Evolutionary conservation across 2,797 vertebrate species (phyloP), one percentile per base, ranked within the genome.

Genomic region (Rhinatrema bivittatum): DNA sequence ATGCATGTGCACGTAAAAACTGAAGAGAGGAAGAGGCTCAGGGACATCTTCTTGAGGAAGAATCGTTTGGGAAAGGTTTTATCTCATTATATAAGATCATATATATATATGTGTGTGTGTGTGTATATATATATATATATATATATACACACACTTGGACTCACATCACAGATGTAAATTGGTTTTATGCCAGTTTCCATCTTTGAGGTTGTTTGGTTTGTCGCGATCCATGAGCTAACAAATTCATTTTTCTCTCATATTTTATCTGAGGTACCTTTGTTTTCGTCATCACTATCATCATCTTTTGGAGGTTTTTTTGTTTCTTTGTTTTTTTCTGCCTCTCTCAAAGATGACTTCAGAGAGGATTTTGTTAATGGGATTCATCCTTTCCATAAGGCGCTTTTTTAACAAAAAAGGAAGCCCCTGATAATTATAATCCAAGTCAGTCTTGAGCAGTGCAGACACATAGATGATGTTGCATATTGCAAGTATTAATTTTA

Each of bases 401-500:
- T 78, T 62, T 63, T 60, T 74, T 42, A 70, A 72, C 74, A 68
- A 73, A 83, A 84, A 74, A 78, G 65, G 74, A 82, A 82, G 74
- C 50, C 56, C 71, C 65, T n/a, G 62, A 63, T 74, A 72, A 76
- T 63, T 74, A 60, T 68, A 70, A 78, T 50, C 50, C 52, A 42
- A 59, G 45, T n/a, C n/a, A n/a, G n/a, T n/a, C 65, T 60, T 78
- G 68, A 76, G 78, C 60, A 82, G 74, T 78, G 80, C 81, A 85
- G 70, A 68, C 72, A 81, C 72, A 83, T 78, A 75, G 71, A 81
- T 84, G 80, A 86, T 80, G 81, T 84, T 75, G 73, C 57, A 60
- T 65, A 79, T 80, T 82, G 74, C 72, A 86, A 85, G 86, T 82
- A 84, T 84, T 85, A 83, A 84, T 84, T 85, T 77, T 82, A 85